Evolutionary conservation across 2,888 invertebrate genomes (phyloP), one percentile per base, ranked within the genome.

Genomic region (Timema cristinae): DNA sequence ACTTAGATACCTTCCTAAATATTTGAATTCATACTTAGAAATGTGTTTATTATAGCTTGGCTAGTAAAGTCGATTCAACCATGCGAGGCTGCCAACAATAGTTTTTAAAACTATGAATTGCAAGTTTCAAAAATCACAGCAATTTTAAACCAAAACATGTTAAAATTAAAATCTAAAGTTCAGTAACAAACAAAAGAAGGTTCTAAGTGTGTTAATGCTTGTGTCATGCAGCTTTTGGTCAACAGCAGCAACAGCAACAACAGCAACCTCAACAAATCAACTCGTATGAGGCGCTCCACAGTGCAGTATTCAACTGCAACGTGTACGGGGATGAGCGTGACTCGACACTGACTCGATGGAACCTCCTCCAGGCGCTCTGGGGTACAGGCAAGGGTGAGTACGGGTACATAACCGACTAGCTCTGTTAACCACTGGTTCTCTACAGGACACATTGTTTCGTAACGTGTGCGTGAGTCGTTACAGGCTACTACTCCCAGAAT

Each of bases 291-390:
- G 90, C 90, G 0, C 84, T 93, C 63, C 88, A 89, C 9, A 89
- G 90, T 73, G 90, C 92, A 0, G 89, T 93, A 2, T 90, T 91
- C 77, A 91, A 91, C 79, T 91, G 91, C 74, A 90, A 89, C 69
- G 88, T 98, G 68, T 98, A 93, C 81, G 95, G 95, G 15, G 98
- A 99, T 81, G 98, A 99, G 80, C 86, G 98, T 52, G 98, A 99
- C 81, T 91, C 91, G 73, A 92, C 96, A 50, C 86, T 99, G 50
- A 95, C 95, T 5, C 93, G 94, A 80, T 97, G 97, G 92, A 99
- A 99, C 82, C 91, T 96, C 78, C 84, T 98, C 68, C 97, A 98
- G 82, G 93, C 94, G 0, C 88, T 91, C 75, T 93, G 93, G 92
- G 95, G 94, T 16, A 89, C 89, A 13, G 97, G 96, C 80, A 85